A percentile compares a stretch with the other conserved stretches of the same genome.
Conservation (phyloP, 1,140 invertebrate genomes). For the Procambarus clarkii region DNA sequence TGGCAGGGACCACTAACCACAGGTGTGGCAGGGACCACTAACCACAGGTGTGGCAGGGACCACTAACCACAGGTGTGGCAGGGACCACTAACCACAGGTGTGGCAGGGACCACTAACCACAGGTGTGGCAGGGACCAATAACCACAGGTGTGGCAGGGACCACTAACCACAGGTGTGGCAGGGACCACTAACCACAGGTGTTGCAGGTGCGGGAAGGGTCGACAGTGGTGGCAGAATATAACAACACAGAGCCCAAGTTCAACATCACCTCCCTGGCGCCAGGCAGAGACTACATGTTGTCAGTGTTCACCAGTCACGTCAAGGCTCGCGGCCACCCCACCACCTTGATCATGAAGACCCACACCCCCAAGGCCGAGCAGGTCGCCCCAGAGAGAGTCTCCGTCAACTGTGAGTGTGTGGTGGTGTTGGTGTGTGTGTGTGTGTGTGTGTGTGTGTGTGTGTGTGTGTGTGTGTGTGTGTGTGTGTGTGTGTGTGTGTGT, state of each 20-base stretch:
- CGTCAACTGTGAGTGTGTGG: conserved; percentile 29
- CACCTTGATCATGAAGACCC: conserved; percentile 39
- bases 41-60: no score
- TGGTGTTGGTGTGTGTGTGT: not conserved
- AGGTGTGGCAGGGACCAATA: not conserved
- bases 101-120: not conserved
- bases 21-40: not conserved
- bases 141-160: not conserved
- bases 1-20: not conserved
- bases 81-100: not conserved
- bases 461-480: not conserved
- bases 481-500: not conserved
- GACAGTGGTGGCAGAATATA: conserved; percentile 15
- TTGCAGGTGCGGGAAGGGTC: conserved; percentile 40
- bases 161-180: not conserved
- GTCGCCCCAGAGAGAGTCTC: conserved; percentile 53
- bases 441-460: conserved; percentile 40
- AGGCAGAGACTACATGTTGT: conserved; percentile 40
- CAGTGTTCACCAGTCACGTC: conserved; percentile 32
- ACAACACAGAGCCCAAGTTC: conserved; percentile 42
- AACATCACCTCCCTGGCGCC: conserved; percentile 45
- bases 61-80: no score
- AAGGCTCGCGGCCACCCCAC: conserved; percentile 16
- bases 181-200: not conserved
- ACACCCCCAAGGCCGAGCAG: conserved; percentile 50